Evolutionary conservation across 2,113 vertebrate species (phyloP), one percentile per base, ranked within the genome.

Genomic region (Dissostichus mawsoni): DNA sequence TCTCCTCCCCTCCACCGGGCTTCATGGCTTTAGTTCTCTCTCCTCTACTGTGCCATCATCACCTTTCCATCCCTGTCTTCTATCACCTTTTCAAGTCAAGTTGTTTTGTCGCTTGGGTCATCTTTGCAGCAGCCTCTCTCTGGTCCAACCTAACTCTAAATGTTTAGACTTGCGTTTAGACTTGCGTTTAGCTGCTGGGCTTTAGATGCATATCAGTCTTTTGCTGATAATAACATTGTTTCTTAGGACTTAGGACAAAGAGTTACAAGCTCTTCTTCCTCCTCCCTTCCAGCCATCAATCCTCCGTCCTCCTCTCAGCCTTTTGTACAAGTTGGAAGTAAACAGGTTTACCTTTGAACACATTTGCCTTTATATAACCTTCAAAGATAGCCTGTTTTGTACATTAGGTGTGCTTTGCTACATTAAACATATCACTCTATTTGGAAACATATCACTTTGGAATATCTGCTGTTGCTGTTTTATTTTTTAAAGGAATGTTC

Each of bases 11-110:
- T 44, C 74, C 51, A 23, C 14, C 20, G 33, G 63, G 74, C 68
- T 59, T 79, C 53, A 44, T 71, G 48, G 11, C 68, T 77, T 76
- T 11, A 52, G 33, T 18, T 69, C 57, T 18, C 36, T 62, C 23
- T 78, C 29, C 57, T 64, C 58, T 44, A 57, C 50, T 48, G 11
- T 41, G 20, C 44, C 11, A 53, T 62, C 55, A 14, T 20, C 25
- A 23, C 64, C 47, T 67, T 23, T 63, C 36, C 56, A 29, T 61
- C 51, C 45, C 18, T 69, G 17, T 76, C 64, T 13, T 63, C 48
- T 29, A 0, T 75, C 18, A 57, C 44, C 44, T 69, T 66, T 45
- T 57, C 16, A 45, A 36, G 56, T 51, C 66, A 44, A 10, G 61
- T 62, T 52, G 56, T 57, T 18, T 64, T 36, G 8, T 51, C 16